These are phyloP conservation scores for Callyntrura sp. DNA, from an alignment of 2,888 invertebrate genomes.

Conservation along the genomic window DNA sequence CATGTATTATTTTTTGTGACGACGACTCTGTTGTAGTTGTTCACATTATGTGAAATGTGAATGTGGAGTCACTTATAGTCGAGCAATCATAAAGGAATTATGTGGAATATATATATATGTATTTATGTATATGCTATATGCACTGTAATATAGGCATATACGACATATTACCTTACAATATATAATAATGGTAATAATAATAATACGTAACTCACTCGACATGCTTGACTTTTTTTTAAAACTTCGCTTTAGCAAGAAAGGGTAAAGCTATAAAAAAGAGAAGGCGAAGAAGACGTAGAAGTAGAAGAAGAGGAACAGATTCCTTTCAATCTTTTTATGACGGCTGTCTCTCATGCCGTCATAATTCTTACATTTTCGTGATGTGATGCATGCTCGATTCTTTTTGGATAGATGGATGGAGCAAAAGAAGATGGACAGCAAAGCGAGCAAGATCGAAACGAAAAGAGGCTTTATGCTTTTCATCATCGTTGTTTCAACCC, in stretches of 20 bases:
- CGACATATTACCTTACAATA: constrained; percentile 8
- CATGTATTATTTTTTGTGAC: constrained; percentile 63
- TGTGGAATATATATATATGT: constrained; percentile 16
- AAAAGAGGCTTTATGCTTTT: constrained; percentile 64
- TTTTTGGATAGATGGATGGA: constrained; percentile 76
- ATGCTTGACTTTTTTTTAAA: constrained; percentile 72
- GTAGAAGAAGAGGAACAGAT: constrained; percentile 74
- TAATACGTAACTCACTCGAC: constrained; percentile 53
- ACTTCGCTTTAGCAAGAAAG: constrained; percentile 53
- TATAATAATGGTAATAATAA: constrained; percentile 7
- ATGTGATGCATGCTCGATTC: constrained; percentile 78
- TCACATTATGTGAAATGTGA: constrained; percentile 47
- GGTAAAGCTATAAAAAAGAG: constrained; percentile 45
- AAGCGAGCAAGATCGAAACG: constrained; percentile 46
- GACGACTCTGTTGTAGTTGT: not conserved
- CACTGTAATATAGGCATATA: no score
- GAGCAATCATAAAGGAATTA: constrained; percentile 50
- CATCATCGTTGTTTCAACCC: constrained; percentile 25
- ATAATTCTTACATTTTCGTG: constrained; percentile 81
- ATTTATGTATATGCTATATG: constrained; percentile 3
- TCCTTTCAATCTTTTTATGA: constrained; percentile 82
- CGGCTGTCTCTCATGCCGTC: constrained; percentile 83
- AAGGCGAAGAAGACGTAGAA: constrained; percentile 62
- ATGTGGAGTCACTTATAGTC: not conserved
- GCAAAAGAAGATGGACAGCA: constrained; percentile 66